Conservation (phyloP, 2,797 vertebrate species). For the Gorsachius magnificus region DNA sequence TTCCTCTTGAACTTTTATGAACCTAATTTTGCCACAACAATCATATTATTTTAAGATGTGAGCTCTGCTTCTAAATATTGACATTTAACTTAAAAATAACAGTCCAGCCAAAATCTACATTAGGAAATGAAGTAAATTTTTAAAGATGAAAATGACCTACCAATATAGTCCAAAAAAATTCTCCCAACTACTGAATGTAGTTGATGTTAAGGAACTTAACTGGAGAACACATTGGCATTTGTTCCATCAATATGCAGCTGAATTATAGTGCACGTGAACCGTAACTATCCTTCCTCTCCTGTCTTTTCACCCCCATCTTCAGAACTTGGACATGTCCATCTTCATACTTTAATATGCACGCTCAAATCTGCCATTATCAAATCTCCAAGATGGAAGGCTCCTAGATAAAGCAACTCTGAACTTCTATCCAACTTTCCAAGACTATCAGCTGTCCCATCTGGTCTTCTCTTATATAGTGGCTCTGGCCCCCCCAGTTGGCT, state of each 20-base stretch:
- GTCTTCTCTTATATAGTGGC: neutral
- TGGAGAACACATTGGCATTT: neutral
- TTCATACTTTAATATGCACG: neutral
- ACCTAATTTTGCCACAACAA: neutral
- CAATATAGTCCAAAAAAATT: neutral
- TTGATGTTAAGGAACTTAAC: neutral
- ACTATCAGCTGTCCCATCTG: neutral
- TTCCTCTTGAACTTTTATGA: neutral
- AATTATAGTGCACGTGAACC: neutral
- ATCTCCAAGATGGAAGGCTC: neutral
- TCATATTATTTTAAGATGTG: neutral
- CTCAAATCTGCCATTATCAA: neutral
- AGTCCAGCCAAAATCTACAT: neutral
- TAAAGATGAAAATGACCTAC: neutral
- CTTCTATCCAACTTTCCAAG: neutral
- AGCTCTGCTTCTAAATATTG: neutral
- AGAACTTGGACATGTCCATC: neutral
- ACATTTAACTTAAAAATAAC: neutral
- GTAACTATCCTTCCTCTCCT: neutral
- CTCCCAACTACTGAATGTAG: neutral
- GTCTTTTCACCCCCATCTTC: neutral
- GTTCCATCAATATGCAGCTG: neutral
- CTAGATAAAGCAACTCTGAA: neutral
- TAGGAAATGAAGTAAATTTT: neutral
- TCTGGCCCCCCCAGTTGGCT: neutral